Evolutionary conservation across 2,888 invertebrate species (phyloP).

Genomic region (Heterodera filipjevi): DNA sequence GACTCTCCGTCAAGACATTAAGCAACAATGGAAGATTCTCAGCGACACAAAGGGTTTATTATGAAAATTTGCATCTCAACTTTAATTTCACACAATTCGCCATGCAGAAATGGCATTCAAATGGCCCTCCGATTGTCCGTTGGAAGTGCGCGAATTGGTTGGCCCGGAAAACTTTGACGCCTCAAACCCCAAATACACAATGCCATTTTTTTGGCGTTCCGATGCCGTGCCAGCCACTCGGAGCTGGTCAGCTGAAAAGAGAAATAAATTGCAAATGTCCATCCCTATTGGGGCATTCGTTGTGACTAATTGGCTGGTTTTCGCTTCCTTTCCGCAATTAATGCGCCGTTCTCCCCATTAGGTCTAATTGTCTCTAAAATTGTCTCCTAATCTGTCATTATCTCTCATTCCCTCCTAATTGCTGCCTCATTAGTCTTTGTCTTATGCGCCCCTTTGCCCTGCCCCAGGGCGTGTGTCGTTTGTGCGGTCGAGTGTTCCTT

Average conservation of each 20-base stretch:
- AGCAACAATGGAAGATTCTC: constrained; percentile 37
- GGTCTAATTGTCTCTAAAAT: no score
- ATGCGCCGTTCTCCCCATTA: no score
- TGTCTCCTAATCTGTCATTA: neutral
- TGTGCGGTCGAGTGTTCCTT: constrained; percentile 56
- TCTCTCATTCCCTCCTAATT: constrained; percentile 5
- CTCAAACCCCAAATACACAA: constrained; percentile 46
- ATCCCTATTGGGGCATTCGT: no score
- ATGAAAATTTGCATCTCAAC: neutral
- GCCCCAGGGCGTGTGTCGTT: constrained; percentile 58
- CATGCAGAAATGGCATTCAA: constrained; percentile 59
- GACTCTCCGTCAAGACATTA: constrained; percentile 19
- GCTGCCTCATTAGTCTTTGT: neutral
- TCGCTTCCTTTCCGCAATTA: no score
- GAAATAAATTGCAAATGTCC: no score
- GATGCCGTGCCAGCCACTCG: constrained; percentile 58
- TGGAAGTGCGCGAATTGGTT: constrained; percentile 63
- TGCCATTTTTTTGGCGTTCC: constrained; percentile 57
- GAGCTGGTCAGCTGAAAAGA: constrained; percentile 49
- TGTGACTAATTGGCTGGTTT: no score
- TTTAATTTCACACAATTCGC: neutral
- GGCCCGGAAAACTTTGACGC: constrained; percentile 58
- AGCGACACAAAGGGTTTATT: constrained; percentile 35
- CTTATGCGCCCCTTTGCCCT: neutral
- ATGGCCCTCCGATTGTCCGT: constrained; percentile 60